These are phyloP conservation scores for Sinocyclocheilus grahami DNA, from an alignment of 2,113 vertebrate genomes.

Conservation along the genomic window DNA sequence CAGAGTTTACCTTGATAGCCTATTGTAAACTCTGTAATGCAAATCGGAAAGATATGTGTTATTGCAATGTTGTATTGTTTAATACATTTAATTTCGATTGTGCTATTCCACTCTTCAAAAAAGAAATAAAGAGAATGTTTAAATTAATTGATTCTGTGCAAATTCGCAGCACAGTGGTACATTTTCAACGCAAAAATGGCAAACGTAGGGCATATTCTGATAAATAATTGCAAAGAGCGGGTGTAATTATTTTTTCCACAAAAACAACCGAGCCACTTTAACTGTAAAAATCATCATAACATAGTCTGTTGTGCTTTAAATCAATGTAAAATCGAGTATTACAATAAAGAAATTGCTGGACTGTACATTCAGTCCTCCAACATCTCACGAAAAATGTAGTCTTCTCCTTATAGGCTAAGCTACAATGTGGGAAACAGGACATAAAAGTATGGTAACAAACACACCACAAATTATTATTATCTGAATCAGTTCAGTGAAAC, in stretches of 20 bases:
- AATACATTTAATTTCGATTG: background rate
- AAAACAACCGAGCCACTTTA: background rate
- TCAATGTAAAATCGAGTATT: background rate
- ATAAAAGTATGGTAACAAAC: background rate
- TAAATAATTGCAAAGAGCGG: background rate
- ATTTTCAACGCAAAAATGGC: background rate
- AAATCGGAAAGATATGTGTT: background rate
- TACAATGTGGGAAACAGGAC: too few relatives aligned
- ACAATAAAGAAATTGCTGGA: background rate
- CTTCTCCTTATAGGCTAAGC: background rate
- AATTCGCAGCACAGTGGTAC: background rate
- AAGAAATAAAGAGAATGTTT: background rate
- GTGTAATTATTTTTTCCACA: background rate
- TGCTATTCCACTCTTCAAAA: background rate
- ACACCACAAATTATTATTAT: background rate
- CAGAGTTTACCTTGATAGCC: too few relatives aligned
- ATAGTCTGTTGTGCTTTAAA: background rate
- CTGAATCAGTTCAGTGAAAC: background rate
- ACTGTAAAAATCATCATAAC: background rate
- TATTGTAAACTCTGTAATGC: background rate
- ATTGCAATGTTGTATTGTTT: background rate
- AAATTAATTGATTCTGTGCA: background rate
- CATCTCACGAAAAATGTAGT: background rate
- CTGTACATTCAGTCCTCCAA: background rate
- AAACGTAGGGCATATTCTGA: background rate